Percentiles rank a stretch among this genome's conserved stretches.
phyloP scores from a whole-genome alignment of 2,797 vertebrate genomes.

The Leptatherina wallacei region DNA sequence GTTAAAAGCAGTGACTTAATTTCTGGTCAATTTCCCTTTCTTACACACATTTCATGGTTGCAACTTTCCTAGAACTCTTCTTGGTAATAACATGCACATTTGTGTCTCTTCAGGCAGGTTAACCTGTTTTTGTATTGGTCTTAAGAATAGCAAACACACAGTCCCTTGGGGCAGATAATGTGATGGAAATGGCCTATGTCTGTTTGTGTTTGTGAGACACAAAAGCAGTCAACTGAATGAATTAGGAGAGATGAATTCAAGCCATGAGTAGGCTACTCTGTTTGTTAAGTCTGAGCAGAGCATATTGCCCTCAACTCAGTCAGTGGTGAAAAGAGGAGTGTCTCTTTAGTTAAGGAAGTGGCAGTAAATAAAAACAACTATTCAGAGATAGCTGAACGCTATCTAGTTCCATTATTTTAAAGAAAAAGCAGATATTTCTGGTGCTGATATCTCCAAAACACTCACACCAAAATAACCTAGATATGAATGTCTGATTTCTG shows the following conservation, averaged over 20 bases:
- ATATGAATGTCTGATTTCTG: neutral
- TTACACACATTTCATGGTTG: slow-evolving; percentile 1
- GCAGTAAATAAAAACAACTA: neutral
- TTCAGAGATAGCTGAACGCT: neutral
- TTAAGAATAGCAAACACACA: slow-evolving; percentile 45
- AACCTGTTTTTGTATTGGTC: slow-evolving; percentile 38
- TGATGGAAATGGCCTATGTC: slow-evolving; percentile 49
- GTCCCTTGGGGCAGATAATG: slow-evolving; percentile 29
- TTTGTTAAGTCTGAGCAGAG: slow-evolving; percentile 22
- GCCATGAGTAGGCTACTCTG: slow-evolving; percentile 3
- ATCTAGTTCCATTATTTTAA: too few relatives aligned
- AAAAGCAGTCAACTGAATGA: slow-evolving; percentile 35
- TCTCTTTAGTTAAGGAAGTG: slow-evolving; percentile 36
- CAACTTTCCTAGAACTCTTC: slow-evolving; percentile 3
- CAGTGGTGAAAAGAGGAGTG: slow-evolving; percentile 16
- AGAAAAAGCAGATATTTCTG: too few relatives aligned
- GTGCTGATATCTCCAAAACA: too few relatives aligned
- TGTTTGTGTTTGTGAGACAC: slow-evolving; percentile 38
- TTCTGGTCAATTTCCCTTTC: slow-evolving; percentile 7
- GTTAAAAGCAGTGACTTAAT: slow-evolving; percentile 13
- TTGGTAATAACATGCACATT: slow-evolving; percentile 29
- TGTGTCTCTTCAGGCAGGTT: slow-evolving; percentile 40
- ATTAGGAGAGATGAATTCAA: slow-evolving; percentile 19
- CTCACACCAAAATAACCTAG: too few relatives aligned
- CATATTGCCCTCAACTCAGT: slow-evolving; percentile 21